Percentiles rank a stretch among this genome's conserved stretches.
Evolutionary conservation across 1,140 invertebrate species (phyloP).

Genomic region (Sycobia sp.): DNA sequence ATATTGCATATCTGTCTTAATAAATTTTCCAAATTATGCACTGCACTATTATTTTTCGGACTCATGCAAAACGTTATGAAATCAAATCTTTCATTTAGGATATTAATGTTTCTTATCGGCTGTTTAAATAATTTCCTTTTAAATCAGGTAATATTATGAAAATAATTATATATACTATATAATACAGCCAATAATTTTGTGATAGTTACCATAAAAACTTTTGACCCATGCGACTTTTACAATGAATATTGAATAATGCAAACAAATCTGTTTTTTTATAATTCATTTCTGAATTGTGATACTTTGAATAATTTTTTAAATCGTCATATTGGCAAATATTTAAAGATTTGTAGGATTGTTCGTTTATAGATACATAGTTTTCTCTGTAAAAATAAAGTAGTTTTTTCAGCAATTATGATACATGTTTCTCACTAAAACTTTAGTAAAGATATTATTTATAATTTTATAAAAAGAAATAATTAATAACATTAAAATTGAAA

Average conservation of each 20-base stretch:
- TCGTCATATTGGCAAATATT: constrained; percentile 77
- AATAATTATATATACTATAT: background rate
- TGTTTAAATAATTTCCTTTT: constrained; percentile 16
- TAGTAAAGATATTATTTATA: background rate
- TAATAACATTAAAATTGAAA: too few relatives aligned
- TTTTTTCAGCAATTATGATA: constrained; percentile 23
- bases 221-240: constrained; percentile 68
- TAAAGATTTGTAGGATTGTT: constrained; percentile 72
- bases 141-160: background rate
- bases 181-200: background rate
- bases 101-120: background rate
- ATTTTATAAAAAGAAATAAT: background rate
- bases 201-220: constrained; percentile 60
- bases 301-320: too few relatives aligned
- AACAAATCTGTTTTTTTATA: constrained; percentile 61
- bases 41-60: background rate
- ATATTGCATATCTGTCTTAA: background rate
- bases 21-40: background rate
- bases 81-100: constrained; percentile 11
- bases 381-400: constrained; percentile 60
- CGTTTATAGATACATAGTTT: constrained; percentile 74
- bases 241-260: constrained; percentile 70
- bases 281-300: background rate
- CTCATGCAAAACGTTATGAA: constrained; percentile 20
- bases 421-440: background rate